phyloP scores from a whole-genome alignment of 1,140 invertebrate genomes.

The Teleopsis dalmanni region DNA sequence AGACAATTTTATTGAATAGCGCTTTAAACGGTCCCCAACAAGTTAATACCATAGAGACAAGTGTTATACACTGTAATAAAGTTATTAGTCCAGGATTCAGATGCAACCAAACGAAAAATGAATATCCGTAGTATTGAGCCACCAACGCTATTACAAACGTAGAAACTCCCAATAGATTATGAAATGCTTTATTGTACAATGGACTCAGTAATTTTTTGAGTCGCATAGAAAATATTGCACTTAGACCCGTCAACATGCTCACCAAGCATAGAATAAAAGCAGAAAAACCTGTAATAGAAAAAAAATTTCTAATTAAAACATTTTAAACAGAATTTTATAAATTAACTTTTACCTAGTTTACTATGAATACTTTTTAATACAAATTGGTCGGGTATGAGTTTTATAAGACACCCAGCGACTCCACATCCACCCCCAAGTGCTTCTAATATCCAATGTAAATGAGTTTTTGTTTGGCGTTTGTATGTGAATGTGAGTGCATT shows the following conservation, averaged over 20 bases:
- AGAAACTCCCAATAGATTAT: constrained; percentile 32
- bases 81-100: constrained; percentile 21
- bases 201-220: constrained; percentile 30
- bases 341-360: constrained; percentile 26
- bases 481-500: constrained; percentile 32
- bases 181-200: constrained; percentile 32
- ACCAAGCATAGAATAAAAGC: constrained; percentile 24
- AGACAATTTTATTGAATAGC: constrained; percentile 23
- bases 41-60: constrained; percentile 25
- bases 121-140: constrained; percentile 38
- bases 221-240: constrained; percentile 26
- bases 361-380: constrained; percentile 24
- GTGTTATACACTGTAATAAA: constrained; percentile 29
- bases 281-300: constrained; percentile 21
- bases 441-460: constrained; percentile 36
- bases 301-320: constrained; percentile 1
- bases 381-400: constrained; percentile 32
- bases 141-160: constrained; percentile 28
- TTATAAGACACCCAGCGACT: constrained; percentile 29
- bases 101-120: constrained; percentile 26
- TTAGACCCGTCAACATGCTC: constrained; percentile 29
- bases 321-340: neutral
- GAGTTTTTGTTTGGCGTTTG: constrained; percentile 31
- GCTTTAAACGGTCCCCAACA: constrained; percentile 32
- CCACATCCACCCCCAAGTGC: constrained; percentile 32